Evolutionary conservation across 1,140 invertebrate species (phyloP).

Genomic region (Drosophila aff.): DNA sequence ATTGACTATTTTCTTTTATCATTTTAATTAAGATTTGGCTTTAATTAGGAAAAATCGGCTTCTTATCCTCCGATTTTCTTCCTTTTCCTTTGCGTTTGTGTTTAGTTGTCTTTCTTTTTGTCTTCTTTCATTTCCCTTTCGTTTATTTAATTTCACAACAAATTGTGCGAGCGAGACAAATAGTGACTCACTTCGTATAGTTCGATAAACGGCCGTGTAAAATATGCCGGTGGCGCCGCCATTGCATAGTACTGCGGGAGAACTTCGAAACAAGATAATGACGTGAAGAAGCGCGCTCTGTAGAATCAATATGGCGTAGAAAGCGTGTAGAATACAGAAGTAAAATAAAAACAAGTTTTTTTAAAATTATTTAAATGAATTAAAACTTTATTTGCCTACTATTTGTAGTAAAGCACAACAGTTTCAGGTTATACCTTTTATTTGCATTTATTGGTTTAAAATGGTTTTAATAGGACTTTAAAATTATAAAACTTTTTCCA

Average conservation of each 20-base stretch:
- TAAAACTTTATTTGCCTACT: not conserved
- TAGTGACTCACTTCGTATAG: not conserved
- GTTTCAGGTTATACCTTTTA: not conserved
- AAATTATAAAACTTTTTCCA: conserved; percentile 9
- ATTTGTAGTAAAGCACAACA: not conserved
- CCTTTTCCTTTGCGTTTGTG: not conserved
- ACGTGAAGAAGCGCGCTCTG: not conserved
- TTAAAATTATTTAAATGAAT: not conserved
- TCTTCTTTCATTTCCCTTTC: not conserved
- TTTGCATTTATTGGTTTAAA: too few relatives aligned
- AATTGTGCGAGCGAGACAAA: conserved; percentile 9
- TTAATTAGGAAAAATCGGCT: not conserved
- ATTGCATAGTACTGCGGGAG: not conserved
- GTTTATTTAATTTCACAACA: conserved; percentile 41
- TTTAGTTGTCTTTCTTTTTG: not conserved
- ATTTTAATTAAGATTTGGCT: not conserved
- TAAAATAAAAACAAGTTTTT: too few relatives aligned
- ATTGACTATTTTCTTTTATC: not conserved
- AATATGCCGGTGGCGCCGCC: conserved; percentile 11
- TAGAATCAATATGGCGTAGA: conserved; percentile 16
- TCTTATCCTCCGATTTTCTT: not conserved
- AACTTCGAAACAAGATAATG: not conserved
- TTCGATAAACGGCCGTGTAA: conserved; percentile 11
- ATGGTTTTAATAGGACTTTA: not conserved
- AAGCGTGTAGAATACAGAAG: not conserved